A percentile compares a stretch with the other conserved stretches of the same genome.
These are phyloP conservation scores for Calyptomena viridis DNA, from an alignment of 2,113 vertebrate species.

Conservation along the genomic window DNA sequence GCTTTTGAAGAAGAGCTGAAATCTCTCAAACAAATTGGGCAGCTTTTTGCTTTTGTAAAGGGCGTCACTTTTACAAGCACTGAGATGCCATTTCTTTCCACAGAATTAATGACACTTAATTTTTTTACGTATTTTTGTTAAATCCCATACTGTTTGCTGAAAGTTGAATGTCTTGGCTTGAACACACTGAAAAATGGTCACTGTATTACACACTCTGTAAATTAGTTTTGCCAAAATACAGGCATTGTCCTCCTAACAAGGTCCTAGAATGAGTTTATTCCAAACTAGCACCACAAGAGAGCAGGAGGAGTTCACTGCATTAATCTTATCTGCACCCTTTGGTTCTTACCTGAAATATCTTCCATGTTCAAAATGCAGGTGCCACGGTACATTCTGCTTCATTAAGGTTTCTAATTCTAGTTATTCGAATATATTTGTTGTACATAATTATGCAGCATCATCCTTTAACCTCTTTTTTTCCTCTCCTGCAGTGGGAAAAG, in stretches of 20 bases:
- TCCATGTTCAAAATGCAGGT: background rate
- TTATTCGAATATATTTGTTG: background rate
- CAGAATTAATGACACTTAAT: background rate
- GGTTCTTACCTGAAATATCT: background rate
- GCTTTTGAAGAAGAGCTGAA: background rate
- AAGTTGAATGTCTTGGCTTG: background rate
- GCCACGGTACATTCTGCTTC: background rate
- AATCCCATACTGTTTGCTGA: background rate
- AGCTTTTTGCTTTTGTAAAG: background rate
- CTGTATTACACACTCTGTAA: background rate
- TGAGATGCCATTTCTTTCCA: background rate
- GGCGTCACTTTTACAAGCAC: background rate
- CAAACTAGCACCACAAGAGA: background rate
- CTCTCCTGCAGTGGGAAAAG: constrained; percentile 83
- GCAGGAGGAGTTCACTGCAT: background rate
- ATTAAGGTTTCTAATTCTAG: background rate
- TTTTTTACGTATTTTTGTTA: background rate
- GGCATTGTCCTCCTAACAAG: background rate
- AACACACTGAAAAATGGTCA: background rate
- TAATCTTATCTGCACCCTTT: background rate
- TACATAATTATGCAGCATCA: background rate
- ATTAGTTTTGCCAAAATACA: background rate
- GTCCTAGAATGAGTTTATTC: background rate
- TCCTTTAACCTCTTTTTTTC: background rate
- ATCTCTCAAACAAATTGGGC: background rate